Evolutionary conservation across 64 coral and sea anemone species (phyloP).

Genomic region (Montipora efflorescens): DNA sequence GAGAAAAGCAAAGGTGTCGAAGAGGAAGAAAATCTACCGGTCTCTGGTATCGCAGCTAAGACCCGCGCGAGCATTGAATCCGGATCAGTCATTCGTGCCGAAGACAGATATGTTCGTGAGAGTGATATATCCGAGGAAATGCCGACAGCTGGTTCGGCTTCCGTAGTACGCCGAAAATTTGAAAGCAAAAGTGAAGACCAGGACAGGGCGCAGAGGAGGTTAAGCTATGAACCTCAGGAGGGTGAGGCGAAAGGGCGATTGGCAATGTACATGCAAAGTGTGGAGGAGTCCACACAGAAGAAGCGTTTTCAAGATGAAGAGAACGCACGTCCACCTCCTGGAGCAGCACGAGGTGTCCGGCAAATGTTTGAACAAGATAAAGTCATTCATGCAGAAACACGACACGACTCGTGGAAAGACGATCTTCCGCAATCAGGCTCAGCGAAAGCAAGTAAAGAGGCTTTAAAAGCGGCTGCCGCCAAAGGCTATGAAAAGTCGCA

Average conservation of each 20-base stretch:
- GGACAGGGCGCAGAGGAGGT: constrained; percentile 40
- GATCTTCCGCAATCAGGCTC: constrained; percentile 28
- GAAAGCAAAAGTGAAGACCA: constrained; percentile 22
- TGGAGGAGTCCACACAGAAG: constrained; percentile 21
- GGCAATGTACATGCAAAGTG: constrained; percentile 38
- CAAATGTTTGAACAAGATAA: constrained; percentile 54
- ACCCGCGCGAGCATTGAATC: constrained; percentile 58
- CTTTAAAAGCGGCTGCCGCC: constrained; percentile 25
- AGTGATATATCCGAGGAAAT: constrained; percentile 36
- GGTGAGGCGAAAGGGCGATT: constrained; percentile 40
- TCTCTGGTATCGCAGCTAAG: constrained; percentile 31
- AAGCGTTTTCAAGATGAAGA: constrained; percentile 5
- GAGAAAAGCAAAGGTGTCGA: constrained; percentile 33
- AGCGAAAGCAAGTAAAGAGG: constrained; percentile 25
- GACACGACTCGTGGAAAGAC: constrained; percentile 26
- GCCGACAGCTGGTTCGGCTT: constrained; percentile 43
- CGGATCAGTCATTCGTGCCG: constrained; percentile 43
- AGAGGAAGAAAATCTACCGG: constrained; percentile 52
- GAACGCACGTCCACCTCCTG: constrained; percentile 19
- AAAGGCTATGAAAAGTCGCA: constrained; percentile 41
- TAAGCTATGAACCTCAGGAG: constrained; percentile 63
- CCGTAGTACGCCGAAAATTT: constrained; percentile 45
- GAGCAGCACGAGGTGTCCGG: constrained; percentile 18
- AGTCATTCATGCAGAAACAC: constrained; percentile 29
- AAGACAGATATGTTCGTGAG: constrained; percentile 40